Percentiles rank a stretch among this genome's conserved stretches.
Evolutionary conservation across 2,888 invertebrate species (phyloP).

Genomic region (Dasypogon diadema): DNA sequence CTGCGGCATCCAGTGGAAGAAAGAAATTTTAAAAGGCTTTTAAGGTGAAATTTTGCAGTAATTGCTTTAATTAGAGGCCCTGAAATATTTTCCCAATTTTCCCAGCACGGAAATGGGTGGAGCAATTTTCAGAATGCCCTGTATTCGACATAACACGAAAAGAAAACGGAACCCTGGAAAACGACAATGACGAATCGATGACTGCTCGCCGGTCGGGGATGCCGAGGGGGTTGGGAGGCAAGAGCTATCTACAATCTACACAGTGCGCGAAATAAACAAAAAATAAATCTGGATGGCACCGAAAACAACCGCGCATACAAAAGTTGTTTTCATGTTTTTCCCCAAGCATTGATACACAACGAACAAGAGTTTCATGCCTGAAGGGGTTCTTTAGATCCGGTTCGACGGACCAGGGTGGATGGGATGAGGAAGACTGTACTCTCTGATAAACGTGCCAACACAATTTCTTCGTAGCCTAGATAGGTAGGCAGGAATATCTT

Average conservation of each 20-base stretch:
- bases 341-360: background rate
- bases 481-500: background rate
- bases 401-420: background rate
- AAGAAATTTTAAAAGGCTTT: too few species aligned
- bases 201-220: too few species aligned
- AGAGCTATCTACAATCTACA: too few species aligned
- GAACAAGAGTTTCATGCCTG: background rate
- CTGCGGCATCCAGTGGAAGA: too few species aligned
- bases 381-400: background rate
- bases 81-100: background rate
- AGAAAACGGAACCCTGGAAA: background rate
- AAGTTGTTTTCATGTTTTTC: background rate
- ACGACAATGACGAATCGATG: background rate
- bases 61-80: background rate
- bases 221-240: too few species aligned
- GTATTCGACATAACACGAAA: background rate
- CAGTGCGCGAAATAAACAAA: slow-evolving; percentile 8
- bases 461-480: background rate
- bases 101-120: slow-evolving; percentile 3
- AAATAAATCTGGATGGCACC: slow-evolving; percentile 9
- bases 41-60: too few species aligned
- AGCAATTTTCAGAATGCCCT: background rate
- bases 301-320: background rate
- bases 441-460: background rate
- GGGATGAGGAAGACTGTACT: background rate